A percentile compares a stretch with the other conserved stretches of the same genome.
These are phyloP conservation scores for Drosophila novamexicana DNA, from an alignment of 1,140 invertebrate species.

Conservation along the genomic window DNA sequence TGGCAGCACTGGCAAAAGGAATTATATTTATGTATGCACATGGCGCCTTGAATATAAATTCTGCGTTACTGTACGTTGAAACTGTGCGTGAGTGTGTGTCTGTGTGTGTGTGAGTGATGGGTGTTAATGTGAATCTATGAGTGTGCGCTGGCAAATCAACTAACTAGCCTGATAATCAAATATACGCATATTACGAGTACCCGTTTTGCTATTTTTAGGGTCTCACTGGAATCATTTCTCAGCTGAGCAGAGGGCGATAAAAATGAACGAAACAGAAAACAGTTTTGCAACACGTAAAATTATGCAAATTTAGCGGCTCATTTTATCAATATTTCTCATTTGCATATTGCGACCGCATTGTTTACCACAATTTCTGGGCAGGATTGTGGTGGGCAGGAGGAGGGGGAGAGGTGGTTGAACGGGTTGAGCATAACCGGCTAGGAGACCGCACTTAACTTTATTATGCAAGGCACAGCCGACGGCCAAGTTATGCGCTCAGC, in stretches of 20 bases:
- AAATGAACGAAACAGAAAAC: constrained; percentile 46
- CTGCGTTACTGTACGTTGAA: neutral
- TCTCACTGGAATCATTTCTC: constrained; percentile 33
- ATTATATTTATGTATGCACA: constrained; percentile 77
- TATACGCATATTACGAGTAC: constrained; percentile 8
- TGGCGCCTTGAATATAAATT: constrained; percentile 68
- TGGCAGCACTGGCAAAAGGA: constrained; percentile 14
- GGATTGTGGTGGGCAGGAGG: constrained; percentile 5
- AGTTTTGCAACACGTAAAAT: constrained; percentile 52
- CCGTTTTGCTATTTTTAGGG: constrained; percentile 9
- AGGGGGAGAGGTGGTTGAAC: neutral
- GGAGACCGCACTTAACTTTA: constrained; percentile 40
- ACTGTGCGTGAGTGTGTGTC: neutral
- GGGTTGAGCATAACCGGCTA: neutral
- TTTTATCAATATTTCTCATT: constrained; percentile 70
- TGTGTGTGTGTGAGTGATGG: constrained; percentile 9
- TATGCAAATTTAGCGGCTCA: constrained; percentile 62
- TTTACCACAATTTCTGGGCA: constrained; percentile 61
- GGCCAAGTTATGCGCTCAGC: constrained; percentile 57
- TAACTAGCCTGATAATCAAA: constrained; percentile 50
- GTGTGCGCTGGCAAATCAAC: constrained; percentile 35
- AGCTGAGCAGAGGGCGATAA: neutral
- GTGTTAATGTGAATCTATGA: constrained; percentile 43
- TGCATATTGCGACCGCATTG: constrained; percentile 72
- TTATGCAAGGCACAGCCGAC: constrained; percentile 64